Evolutionary conservation across 2,797 vertebrate genomes (phyloP).

Genomic region (Rhinella marina): DNA sequence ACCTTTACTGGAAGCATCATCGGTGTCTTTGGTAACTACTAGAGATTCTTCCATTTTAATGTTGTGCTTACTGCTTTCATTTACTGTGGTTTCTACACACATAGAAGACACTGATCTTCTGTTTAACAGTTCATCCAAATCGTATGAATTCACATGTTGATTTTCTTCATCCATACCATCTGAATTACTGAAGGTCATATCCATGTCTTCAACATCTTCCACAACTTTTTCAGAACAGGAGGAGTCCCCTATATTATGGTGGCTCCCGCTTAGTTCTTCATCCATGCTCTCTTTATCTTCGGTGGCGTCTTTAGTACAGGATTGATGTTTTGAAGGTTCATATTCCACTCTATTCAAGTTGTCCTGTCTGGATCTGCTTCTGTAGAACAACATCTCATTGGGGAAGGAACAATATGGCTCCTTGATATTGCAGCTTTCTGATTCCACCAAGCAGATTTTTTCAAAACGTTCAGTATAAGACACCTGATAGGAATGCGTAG

Average conservation of each 20-base stretch:
- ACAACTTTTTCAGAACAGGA: not conserved
- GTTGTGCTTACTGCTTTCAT: not conserved
- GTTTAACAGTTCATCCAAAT: not conserved
- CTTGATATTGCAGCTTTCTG: not conserved
- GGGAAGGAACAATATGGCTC: not conserved
- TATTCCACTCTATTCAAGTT: not conserved
- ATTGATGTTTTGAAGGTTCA: not conserved
- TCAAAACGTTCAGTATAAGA: constrained; percentile 18
- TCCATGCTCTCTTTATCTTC: not conserved
- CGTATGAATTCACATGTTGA: not conserved
- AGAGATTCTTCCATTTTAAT: not conserved
- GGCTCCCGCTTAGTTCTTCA: not conserved
- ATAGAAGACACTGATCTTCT: not conserved
- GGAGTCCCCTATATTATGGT: not conserved
- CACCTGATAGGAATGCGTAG: not conserved
- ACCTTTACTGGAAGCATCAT: not conserved
- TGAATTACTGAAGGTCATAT: not conserved
- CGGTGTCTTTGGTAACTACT: not conserved
- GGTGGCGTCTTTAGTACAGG: not conserved
- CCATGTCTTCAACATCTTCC: not conserved
- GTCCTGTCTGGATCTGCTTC: not conserved
- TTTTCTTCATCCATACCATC: not conserved
- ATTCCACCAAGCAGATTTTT: constrained; percentile 30
- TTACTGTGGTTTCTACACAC: not conserved
- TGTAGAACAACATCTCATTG: not conserved